Evolutionary conservation across 2,888 invertebrate species (phyloP), one percentile per base, ranked within the genome.

Genomic region (Himalopsyche tibetana): DNA sequence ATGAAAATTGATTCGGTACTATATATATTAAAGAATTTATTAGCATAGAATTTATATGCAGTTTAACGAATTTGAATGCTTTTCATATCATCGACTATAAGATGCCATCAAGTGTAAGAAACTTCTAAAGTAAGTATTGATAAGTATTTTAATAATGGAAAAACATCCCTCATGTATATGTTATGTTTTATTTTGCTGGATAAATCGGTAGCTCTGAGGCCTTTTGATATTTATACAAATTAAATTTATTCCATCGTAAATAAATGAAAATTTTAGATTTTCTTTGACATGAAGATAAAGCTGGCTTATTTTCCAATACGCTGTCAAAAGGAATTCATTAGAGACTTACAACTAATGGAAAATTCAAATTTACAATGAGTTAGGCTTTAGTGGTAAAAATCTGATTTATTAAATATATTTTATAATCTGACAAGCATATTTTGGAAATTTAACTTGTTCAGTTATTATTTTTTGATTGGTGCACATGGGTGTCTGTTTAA

Each of bases 141-240:
- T 15, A 8, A 28, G 11, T 19, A 63, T 63, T 63, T 63, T 63
- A 6, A 63, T 19, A 19, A 6, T 19, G 51, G 12, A 51, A 15
- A 19, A 63, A n/a, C 63, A 63, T 63, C 63, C 28, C 28, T 63
- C 6, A 19, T 19, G 63, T 19, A 63, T 63, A 63, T 63, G 63
- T 63, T 63, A 63, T 63, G 63, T 63, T 63, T 63, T 63, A 63
- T 63, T 63, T 63, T 6, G 6, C 19, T 56, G 56, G n/a, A n/a
- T 56, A 56, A 56, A 56, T 8, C 63, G 28, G 19, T 19, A 8
- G 63, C 63, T 63, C 19, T 63, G 63, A 63, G 63, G 19, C 63
- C 63, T 63, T 63, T 63, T 63, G 63, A 28, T 63, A 63, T 63
- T 19, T 19, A 63, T 63, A 63, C 28, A 63, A 63, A 63, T 63